phyloP scores from a whole-genome alignment of 2,888 invertebrate species.

The Hyposoter didymator region DNA sequence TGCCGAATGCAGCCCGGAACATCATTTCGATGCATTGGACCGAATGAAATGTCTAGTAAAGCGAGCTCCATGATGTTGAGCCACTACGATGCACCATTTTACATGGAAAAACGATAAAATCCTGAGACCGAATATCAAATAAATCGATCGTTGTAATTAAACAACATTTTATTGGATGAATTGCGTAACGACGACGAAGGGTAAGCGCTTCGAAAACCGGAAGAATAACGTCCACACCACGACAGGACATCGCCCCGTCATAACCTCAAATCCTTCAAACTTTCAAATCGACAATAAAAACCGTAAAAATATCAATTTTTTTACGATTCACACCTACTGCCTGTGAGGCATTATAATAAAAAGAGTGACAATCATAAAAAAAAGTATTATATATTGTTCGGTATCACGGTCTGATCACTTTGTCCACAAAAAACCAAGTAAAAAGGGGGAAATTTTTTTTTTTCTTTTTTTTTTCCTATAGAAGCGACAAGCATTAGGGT shows the following conservation, averaged over 20 bases:
- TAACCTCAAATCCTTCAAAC: background rate
- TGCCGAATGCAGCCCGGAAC: slow-evolving; percentile 26
- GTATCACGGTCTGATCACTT: slow-evolving; percentile 32
- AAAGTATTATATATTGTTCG: slow-evolving; percentile 16
- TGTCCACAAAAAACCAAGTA: background rate
- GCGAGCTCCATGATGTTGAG: background rate
- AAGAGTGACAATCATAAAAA: slow-evolving; percentile 12
- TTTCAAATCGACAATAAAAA: slow-evolving; percentile 29
- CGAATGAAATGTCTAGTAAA: slow-evolving; percentile 28
- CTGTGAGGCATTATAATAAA: slow-evolving; percentile 31
- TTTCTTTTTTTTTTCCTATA: slow-evolving; percentile 27
- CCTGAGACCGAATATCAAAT: background rate
- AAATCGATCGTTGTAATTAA: background rate
- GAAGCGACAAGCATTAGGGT: slow-evolving; percentile 25
- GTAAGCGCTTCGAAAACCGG: too few relatives aligned
- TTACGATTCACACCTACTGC: slow-evolving; percentile 57
- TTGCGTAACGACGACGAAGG: background rate
- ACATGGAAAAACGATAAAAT: background rate
- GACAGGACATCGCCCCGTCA: slow-evolving; percentile 5
- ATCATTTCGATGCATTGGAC: slow-evolving; percentile 24
- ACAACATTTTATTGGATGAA: background rate
- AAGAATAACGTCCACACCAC: too few relatives aligned
- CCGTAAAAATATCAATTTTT: slow-evolving; percentile 39
- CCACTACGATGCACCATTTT: background rate
- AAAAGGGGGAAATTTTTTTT: background rate